phyloP scores from a whole-genome alignment of 2,888 invertebrate genomes.

The Perizoma flavofasciatum region DNA sequence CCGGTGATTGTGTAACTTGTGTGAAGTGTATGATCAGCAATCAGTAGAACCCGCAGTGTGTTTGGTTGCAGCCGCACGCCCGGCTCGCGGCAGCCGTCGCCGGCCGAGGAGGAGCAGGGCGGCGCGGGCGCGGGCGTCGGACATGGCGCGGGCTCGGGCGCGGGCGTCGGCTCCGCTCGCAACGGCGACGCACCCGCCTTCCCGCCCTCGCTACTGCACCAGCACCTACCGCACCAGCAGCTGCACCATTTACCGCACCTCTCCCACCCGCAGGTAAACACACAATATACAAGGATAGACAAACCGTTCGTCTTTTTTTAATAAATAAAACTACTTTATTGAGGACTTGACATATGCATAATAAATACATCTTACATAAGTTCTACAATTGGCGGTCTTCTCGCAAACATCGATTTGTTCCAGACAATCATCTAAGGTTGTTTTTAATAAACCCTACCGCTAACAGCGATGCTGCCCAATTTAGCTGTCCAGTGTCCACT shows the following conservation, averaged over 20 bases:
- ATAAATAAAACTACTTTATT: no score
- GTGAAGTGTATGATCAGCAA: slow-evolving; percentile 1
- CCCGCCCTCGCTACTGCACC: slow-evolving; percentile 68
- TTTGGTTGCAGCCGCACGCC: slow-evolving; percentile 89
- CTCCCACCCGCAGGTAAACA: slow-evolving; percentile 71
- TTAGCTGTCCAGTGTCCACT: no score
- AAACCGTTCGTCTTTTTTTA: no score
- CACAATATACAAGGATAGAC: no score
- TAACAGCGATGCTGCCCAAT: no score
- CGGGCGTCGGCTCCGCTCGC: slow-evolving; percentile 50
- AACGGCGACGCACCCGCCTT: slow-evolving; percentile 72
- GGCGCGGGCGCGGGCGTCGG: slow-evolving; percentile 61
- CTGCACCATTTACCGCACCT: slow-evolving; percentile 75
- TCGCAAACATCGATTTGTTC: no score
- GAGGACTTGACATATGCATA: no score
- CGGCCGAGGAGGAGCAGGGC: slow-evolving; percentile 92
- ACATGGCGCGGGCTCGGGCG: slow-evolving; percentile 44
- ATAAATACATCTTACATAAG: no score
- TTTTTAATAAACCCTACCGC: no score
- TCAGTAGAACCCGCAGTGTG: slow-evolving; percentile 21
- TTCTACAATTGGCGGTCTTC: no score
- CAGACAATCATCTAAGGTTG: no score
- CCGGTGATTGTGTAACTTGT: not conserved
- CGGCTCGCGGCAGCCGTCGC: slow-evolving; percentile 96
- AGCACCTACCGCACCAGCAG: slow-evolving; percentile 57